Base-by-base conservation (phyloP, 2,797 vertebrate species). In the Catharus ustulatus region DNA sequence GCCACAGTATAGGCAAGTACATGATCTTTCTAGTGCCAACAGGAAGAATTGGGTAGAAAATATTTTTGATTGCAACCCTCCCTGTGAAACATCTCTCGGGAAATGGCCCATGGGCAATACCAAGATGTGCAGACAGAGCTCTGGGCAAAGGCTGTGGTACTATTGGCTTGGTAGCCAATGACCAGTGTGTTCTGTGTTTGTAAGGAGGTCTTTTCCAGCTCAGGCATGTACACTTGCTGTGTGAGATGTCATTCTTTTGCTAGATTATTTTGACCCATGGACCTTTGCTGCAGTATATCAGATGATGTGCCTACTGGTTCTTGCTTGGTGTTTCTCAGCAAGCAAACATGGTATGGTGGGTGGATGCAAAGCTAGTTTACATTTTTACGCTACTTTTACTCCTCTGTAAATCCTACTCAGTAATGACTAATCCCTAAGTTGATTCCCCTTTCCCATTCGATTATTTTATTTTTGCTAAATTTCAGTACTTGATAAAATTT, bases 381-480 rank as follows among this genome's bases (percentile, higher is more conserved):
- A 97, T 97, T 97, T 97, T 93, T 93, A 93, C 36, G 7, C 80
- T 97, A 62, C 89, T 95, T 97, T 92, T 86, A 97, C 96, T 96
- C 96, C 97, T 97, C 97, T 97, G 92, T 96, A 97, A 96, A 97
- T 90, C 97, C 97, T 96, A 97, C 97, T 97, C 97, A 97, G 75
- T 95, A 84, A 89, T 97, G 97, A 97, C 97, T 97, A 97, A 97
- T 96, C 84, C 88, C 22, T 73, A 69, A 84, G 67, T 94, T 96
- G 97, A 97, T 95, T 97, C 91, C 67, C 66, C 71, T 94, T 97
- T 95, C 84, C 87, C 86, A 90, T 97, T 96, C 0, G 89, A 95
- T 96, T 89, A 69, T 94, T 95, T 94, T 83, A 95, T 97, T 97
- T 94, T 95, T 1, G 66, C 82, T 94, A 68, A 59, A 91, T 94